These are phyloP conservation scores for Carollia perspicillata DNA, from an alignment of 2,113 vertebrate species.

Conservation along the genomic window DNA sequence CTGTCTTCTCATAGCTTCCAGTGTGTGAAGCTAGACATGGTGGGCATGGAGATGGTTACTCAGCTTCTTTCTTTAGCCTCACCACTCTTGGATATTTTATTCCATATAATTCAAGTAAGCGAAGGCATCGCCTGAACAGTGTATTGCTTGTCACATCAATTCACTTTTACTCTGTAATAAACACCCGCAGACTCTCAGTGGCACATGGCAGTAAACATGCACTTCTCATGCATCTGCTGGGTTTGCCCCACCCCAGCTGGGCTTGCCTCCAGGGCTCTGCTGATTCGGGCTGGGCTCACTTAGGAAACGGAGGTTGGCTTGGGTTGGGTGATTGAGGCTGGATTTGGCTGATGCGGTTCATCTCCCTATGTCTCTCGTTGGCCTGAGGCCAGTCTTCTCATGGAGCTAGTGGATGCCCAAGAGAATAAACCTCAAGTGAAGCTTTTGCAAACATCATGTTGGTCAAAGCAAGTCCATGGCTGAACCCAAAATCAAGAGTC, in stretches of 20 bases:
- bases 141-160: background rate
- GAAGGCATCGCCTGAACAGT: background rate
- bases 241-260: background rate
- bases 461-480: background rate
- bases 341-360: background rate
- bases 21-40: background rate
- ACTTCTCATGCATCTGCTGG: background rate
- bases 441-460: background rate
- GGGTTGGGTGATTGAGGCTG: background rate
- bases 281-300: background rate
- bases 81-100: background rate
- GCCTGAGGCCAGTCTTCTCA: background rate
- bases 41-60: background rate
- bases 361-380: background rate
- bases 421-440: background rate
- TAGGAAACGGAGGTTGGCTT: background rate
- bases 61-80: background rate
- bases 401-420: background rate
- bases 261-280: background rate
- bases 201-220: background rate
- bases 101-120: background rate
- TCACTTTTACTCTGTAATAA: background rate
- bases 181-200: background rate
- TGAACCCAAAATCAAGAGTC: background rate
- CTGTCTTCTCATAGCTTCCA: background rate